phyloP scores from a whole-genome alignment of 2,113 vertebrate species.

The Blennius ocellaris region DNA sequence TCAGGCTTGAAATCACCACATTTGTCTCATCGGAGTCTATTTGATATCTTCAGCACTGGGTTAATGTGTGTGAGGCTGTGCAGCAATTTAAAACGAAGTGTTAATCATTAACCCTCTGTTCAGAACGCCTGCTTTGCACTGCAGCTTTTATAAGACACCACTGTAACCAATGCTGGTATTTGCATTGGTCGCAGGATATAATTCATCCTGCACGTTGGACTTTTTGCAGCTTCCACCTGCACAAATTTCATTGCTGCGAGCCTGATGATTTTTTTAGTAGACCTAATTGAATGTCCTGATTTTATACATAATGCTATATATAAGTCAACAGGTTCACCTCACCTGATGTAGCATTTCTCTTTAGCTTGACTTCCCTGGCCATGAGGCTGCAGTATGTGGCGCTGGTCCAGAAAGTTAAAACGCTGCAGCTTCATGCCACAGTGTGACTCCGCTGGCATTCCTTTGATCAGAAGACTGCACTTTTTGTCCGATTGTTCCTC shows the following conservation, averaged over 20 bases:
- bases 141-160: not conserved
- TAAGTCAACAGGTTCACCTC: no score
- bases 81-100: slow-evolving; percentile 37
- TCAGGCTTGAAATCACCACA: not conserved
- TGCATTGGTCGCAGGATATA: not conserved
- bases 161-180: not conserved
- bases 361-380: not conserved
- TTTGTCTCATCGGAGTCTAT: not conserved
- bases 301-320: slow-evolving; percentile 12
- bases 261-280: slow-evolving; percentile 6
- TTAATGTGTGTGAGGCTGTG: slow-evolving; percentile 63
- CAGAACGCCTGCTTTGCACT: slow-evolving; percentile 14
- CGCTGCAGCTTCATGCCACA: slow-evolving; percentile 24
- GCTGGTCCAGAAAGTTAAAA: slow-evolving; percentile 21
- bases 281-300: slow-evolving; percentile 22
- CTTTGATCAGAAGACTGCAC: slow-evolving; percentile 8
- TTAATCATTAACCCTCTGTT: slow-evolving; percentile 69
- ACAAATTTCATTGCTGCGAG: not conserved
- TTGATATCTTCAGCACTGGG: slow-evolving; percentile 35
- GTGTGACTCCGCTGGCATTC: not conserved
- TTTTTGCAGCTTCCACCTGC: not conserved
- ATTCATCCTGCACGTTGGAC: not conserved
- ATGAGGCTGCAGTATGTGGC: slow-evolving; percentile 27
- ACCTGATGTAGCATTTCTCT: not conserved
- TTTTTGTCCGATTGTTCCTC: slow-evolving; percentile 2